Evolutionary conservation across 2,888 invertebrate genomes (phyloP).

Genomic region (Aporophyla lueneburgensis): DNA sequence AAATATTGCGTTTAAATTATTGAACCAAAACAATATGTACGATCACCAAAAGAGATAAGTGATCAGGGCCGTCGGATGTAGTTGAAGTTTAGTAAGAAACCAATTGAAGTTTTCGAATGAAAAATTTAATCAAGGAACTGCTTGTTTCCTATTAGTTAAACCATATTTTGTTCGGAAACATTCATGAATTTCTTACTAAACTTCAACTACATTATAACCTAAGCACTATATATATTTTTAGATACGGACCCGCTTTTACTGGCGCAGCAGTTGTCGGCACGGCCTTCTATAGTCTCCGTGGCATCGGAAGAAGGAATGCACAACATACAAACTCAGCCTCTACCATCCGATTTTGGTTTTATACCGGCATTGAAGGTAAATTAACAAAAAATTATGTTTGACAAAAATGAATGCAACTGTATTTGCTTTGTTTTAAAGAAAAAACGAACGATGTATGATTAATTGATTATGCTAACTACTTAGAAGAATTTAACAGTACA

Average conservation of each 20-base stretch:
- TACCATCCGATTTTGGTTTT: conserved; percentile 87
- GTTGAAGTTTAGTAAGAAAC: too few relatives aligned
- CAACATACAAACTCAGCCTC: conserved; percentile 84
- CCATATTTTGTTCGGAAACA: too few relatives aligned
- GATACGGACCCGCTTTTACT: conserved; percentile 87
- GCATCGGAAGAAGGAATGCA: conserved; percentile 87
- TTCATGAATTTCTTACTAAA: too few relatives aligned
- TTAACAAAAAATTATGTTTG: background rate
- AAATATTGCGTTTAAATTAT: background rate
- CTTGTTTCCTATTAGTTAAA: too few relatives aligned
- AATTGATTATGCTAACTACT: background rate
- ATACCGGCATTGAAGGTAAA: conserved; percentile 84
- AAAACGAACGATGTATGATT: background rate
- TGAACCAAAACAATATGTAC: background rate
- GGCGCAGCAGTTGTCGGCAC: conserved; percentile 88
- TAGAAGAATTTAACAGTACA: background rate
- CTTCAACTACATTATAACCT: background rate
- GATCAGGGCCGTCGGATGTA: too few relatives aligned
- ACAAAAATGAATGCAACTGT: background rate
- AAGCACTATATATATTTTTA: conserved; percentile 53
- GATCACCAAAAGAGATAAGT: too few relatives aligned
- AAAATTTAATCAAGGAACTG: too few relatives aligned
- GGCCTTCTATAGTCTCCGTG: conserved; percentile 88
- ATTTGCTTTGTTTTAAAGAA: too few relatives aligned
- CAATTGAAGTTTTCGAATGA: too few relatives aligned